phyloP scores from a whole-genome alignment of 2,113 vertebrate species.

The Nibea coibor region DNA sequence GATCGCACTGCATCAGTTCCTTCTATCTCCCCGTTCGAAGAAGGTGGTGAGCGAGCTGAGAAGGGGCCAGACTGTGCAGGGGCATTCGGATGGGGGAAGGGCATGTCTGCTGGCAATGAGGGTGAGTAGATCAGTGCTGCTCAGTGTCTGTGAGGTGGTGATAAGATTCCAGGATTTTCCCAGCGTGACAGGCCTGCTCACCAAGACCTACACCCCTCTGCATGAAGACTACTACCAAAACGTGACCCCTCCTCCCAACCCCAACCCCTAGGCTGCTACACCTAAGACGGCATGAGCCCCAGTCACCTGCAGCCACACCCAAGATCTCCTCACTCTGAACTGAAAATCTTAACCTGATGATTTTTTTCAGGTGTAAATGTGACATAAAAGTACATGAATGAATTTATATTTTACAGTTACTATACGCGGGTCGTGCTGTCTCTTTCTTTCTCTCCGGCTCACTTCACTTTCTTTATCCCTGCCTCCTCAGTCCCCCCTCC shows the following conservation, averaged over 20 bases:
- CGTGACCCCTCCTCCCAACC: constrained; percentile 38
- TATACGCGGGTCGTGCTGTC: constrained; percentile 41
- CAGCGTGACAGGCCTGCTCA: constrained; percentile 84
- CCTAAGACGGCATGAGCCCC: constrained; percentile 55
- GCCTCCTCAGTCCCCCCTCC: constrained; percentile 55
- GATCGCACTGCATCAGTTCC: constrained; percentile 71
- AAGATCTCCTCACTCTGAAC: constrained; percentile 10
- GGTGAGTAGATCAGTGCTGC: constrained; percentile 85
- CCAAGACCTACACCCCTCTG: constrained; percentile 70
- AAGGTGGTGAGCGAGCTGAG: constrained; percentile 70
- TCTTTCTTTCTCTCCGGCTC: constrained; percentile 70
- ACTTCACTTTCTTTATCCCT: constrained; percentile 79
- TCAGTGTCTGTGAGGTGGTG: constrained; percentile 85
- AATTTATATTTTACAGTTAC: constrained; percentile 40
- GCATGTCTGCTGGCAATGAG: constrained; percentile 82
- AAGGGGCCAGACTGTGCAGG: constrained; percentile 75
- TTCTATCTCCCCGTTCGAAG: constrained; percentile 69
- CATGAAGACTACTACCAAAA: constrained; percentile 50
- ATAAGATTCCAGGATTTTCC: constrained; percentile 88
- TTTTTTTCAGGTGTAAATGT: constrained; percentile 5
- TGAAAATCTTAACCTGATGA: constrained; percentile 37
- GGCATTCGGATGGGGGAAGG: constrained; percentile 76
- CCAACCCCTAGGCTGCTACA: constrained; percentile 49
- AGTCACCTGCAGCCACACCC: constrained; percentile 73
- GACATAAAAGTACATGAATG: constrained; percentile 25